Base-by-base conservation (phyloP, 1,140 invertebrate genomes). In the Oncopeltus fasciatus region DNA sequence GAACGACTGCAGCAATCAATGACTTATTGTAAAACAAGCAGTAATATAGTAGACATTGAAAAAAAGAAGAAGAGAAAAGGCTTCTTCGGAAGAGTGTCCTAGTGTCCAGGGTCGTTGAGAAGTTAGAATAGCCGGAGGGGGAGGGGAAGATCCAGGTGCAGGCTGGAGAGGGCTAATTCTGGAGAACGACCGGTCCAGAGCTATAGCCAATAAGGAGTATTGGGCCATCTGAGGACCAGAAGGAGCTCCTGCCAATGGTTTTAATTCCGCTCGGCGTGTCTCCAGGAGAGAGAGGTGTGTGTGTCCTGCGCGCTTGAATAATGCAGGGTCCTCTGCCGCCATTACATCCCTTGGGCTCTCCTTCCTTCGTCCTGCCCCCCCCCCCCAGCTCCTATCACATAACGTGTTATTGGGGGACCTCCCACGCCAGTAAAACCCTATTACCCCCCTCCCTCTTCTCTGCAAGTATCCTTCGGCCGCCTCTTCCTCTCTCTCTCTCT, bases 201-300 rank as follows among this genome's bases (percentile, higher is more conserved):
- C 20, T 24, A 53, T 53, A 2, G 49, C 24, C 49, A 53, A 53
- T 53, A 53, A 53, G 49, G 18, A 53, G 49, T 53, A 53, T 53
- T 24, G 49, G 49, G 20, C 49, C 21, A 53, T 53, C 49, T 24
- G 31, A 14, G 31, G 14, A 5, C 31, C 31, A 14, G 31, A n/a
- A n/a, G n/a, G n/a, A n/a, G n/a, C n/a, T n/a, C n/a, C n/a, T n/a
- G 31, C 5, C 31, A 38, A 38, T 53, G 18, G 49, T 27, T 53
- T 53, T 53, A 53, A 53, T 53, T 53, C 49, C 21, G 24, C 14
- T 14, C 24, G 26, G 21, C 20, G 24, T 18, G 21, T 4, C 20
- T 38, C 31, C 31, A n/a, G n/a, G n/a, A n/a, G n/a, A n/a, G n/a
- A n/a, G n/a, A n/a, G n/a, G n/a, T n/a, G n/a, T n/a, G n/a, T n/a